Evolutionary conservation across 1,140 invertebrate genomes (phyloP).

Genomic region (Neelides sp.): DNA sequence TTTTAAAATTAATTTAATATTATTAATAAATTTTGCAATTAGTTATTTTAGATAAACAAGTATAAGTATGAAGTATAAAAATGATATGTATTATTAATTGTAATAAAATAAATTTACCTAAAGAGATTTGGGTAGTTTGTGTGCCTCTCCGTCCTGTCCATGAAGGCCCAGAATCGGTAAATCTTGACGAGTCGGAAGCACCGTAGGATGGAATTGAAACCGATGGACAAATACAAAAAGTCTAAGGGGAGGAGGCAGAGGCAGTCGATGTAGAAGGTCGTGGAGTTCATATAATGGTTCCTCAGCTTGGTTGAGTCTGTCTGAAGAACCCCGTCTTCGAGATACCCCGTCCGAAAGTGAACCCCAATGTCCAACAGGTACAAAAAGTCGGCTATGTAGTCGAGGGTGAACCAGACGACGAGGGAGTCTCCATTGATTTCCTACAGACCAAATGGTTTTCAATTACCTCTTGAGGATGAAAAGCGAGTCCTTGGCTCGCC

Average conservation of each 20-base stretch:
- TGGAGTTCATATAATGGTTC: slow-evolving; percentile 97
- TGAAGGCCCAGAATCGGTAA: slow-evolving; percentile 95
- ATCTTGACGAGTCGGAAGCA: slow-evolving; percentile 96
- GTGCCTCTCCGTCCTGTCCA: slow-evolving; percentile 94
- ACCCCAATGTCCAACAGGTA: slow-evolving; percentile 93
- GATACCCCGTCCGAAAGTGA: slow-evolving; percentile 91
- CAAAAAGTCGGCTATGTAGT: slow-evolving; percentile 90
- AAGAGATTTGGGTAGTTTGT: slow-evolving; percentile 98
- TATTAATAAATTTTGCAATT: no score
- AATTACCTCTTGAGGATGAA: no score
- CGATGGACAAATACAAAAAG: slow-evolving; percentile 94
- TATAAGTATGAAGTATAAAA: no score
- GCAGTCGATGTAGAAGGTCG: slow-evolving; percentile 97
- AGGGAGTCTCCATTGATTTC: slow-evolving; percentile 60
- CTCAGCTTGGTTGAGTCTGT: slow-evolving; percentile 84
- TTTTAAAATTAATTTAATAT: slow-evolving; percentile 45
- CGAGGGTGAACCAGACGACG: slow-evolving; percentile 87
- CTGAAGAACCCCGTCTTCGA: slow-evolving; percentile 91
- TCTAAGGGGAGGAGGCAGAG: slow-evolving; percentile 92
- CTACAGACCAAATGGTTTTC: no score
- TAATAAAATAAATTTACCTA: slow-evolving; percentile 57
- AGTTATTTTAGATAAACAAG: no score
- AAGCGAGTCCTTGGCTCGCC: no score
- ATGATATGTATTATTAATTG: no score
- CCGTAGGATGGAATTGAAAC: slow-evolving; percentile 91